A percentile compares a stretch with the other conserved stretches of the same genome.
Evolutionary conservation across 2,797 vertebrate species (phyloP).

Genomic region (Neopelma chrysocephalum): DNA sequence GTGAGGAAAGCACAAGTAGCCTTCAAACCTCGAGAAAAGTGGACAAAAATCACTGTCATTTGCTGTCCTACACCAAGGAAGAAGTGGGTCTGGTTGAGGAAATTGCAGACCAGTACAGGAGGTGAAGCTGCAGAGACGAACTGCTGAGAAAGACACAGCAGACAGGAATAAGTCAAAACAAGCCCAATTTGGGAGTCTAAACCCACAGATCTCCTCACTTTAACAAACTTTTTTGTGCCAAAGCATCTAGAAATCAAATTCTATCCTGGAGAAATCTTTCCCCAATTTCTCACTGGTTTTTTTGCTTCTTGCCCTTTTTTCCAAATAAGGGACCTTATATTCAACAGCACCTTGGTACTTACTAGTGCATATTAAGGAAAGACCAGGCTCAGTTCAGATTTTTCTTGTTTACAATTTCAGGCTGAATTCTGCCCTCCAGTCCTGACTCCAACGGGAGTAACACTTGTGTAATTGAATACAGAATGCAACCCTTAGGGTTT

Average conservation of each 20-base stretch:
- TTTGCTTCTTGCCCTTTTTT: conserved; percentile 2
- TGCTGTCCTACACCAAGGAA: not conserved
- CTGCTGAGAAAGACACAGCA: not conserved
- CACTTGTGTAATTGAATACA: conserved; percentile 65
- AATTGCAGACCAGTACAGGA: not conserved
- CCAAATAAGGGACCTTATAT: conserved; percentile 24
- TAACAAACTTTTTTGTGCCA: not conserved
- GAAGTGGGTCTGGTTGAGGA: not conserved
- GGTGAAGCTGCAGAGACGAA: not conserved
- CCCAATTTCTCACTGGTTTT: not conserved
- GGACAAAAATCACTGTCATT: not conserved
- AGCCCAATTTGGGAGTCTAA: not conserved
- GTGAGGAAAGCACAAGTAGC: not conserved
- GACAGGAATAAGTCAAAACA: not conserved
- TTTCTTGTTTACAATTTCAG: conserved; percentile 65
- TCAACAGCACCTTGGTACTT: not conserved
- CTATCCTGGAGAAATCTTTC: not conserved
- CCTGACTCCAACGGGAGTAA: conserved; percentile 41
- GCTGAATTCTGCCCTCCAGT: conserved; percentile 65
- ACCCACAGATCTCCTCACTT: not conserved
- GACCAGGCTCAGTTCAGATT: conserved; percentile 28
- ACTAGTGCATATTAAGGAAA: conserved; percentile 27
- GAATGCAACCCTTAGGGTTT: conserved; percentile 57
- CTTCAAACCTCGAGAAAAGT: not conserved
- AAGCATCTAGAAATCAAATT: not conserved